Evolutionary conservation across 2,888 invertebrate genomes (phyloP).

Genomic region (Zonitis immaculata): DNA sequence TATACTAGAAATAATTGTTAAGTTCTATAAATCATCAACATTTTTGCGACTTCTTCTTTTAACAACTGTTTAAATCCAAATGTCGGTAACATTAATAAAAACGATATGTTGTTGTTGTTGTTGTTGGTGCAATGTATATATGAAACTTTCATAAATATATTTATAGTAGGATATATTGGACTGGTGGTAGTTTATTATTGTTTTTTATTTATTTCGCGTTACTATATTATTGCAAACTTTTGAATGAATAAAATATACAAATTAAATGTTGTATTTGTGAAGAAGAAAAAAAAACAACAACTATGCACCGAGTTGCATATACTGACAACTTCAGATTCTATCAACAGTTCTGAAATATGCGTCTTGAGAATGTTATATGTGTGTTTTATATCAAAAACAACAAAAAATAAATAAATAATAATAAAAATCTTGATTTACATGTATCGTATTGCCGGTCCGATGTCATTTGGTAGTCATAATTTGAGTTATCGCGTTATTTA

Average conservation of each 20-base stretch:
- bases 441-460: slow-evolving; percentile 41
- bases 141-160: not conserved
- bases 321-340: slow-evolving; percentile 30
- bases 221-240: slow-evolving; percentile 6
- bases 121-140: slow-evolving; percentile 4
- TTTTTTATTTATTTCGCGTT: slow-evolving; percentile 6
- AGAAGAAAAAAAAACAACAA: not conserved
- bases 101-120: no score
- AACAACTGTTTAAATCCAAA: slow-evolving; percentile 13
- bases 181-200: slow-evolving; percentile 2
- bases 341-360: slow-evolving; percentile 33
- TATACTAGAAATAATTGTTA: no score
- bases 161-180: slow-evolving; percentile 1
- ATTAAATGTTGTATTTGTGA: slow-evolving; percentile 17
- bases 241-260: slow-evolving; percentile 23
- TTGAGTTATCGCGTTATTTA: slow-evolving; percentile 45
- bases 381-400: no score
- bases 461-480: slow-evolving; percentile 44
- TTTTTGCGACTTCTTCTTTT: slow-evolving; percentile 11
- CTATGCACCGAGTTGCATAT: slow-evolving; percentile 4
- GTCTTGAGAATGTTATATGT: not conserved
- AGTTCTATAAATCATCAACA: slow-evolving; percentile 12
- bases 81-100: slow-evolving; percentile 11
- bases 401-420: slow-evolving; percentile 20
- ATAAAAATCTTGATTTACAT: slow-evolving; percentile 39